A percentile compares a stretch with the other conserved stretches of the same genome.
Conservation (phyloP, 2,888 invertebrate species). For the Oxyscelio sp. region DNA sequence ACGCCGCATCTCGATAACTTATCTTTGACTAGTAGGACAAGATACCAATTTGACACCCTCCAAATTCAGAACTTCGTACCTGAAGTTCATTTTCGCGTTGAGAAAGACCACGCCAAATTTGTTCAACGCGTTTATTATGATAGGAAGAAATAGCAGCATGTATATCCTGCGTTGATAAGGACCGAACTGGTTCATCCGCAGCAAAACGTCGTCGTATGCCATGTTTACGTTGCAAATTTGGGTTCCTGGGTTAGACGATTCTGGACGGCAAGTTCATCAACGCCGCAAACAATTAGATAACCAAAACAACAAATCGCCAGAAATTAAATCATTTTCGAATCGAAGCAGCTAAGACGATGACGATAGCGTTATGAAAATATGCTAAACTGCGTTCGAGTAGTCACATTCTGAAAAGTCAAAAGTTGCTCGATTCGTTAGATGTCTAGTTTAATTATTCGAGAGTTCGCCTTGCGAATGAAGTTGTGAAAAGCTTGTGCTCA, state of each 20-base stretch:
- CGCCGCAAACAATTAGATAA: too few relatives aligned
- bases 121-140: slow-evolving; percentile 93
- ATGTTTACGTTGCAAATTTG: slow-evolving; percentile 88
- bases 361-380: too few relatives aligned
- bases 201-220: slow-evolving; percentile 92
- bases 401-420: background rate
- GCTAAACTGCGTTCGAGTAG: too few relatives aligned
- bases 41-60: too few relatives aligned
- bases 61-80: too few relatives aligned
- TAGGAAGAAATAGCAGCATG: slow-evolving; percentile 92
- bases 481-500: slow-evolving; percentile 30
- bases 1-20: too few relatives aligned
- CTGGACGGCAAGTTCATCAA: too few relatives aligned
- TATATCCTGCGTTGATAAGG: slow-evolving; percentile 92
- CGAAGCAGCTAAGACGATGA: slow-evolving; percentile 33
- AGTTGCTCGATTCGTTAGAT: background rate
- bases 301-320: too few relatives aligned
- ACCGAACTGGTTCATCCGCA: slow-evolving; percentile 92
- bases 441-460: background rate
- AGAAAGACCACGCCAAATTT: slow-evolving; percentile 93
- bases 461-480: background rate
- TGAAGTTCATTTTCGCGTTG: slow-evolving; percentile 91
- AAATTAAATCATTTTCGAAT: slow-evolving; percentile 14
- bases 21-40: too few relatives aligned
- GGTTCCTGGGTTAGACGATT: too few relatives aligned